Conservation (phyloP, 2,113 vertebrate species). For the Triplophysa dalaica region DNA sequence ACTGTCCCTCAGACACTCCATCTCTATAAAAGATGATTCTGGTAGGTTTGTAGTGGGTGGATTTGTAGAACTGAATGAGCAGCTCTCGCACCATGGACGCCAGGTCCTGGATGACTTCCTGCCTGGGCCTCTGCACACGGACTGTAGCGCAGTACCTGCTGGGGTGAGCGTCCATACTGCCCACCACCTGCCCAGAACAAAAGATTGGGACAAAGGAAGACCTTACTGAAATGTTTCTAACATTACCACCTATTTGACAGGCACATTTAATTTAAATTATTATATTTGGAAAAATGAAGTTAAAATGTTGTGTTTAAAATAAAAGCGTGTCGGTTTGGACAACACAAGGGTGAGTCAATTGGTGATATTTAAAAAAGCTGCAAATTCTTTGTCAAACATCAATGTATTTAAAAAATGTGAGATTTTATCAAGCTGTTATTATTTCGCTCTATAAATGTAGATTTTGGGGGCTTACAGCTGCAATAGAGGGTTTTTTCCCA, state of each 20-base stretch:
- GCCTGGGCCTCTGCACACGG: constrained; percentile 90
- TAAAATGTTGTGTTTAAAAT: too few relatives aligned
- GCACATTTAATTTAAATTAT: too few relatives aligned
- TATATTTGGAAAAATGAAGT: too few relatives aligned
- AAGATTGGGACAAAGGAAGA: neutral
- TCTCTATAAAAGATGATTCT: constrained; percentile 92
- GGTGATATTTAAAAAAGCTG: too few relatives aligned
- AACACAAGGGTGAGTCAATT: neutral
- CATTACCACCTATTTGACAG: too few relatives aligned
- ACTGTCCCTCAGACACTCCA: constrained; percentile 94
- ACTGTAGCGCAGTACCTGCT: constrained; percentile 97
- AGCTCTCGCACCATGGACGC: constrained; percentile 96
- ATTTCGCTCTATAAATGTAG: neutral
- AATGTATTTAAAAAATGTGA: too few relatives aligned
- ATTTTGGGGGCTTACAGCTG: constrained; percentile 79
- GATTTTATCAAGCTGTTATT: neutral
- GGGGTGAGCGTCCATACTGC: constrained; percentile 97
- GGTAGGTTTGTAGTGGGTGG: constrained; percentile 95
- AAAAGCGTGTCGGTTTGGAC: neutral
- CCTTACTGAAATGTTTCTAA: too few relatives aligned
- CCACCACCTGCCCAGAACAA: constrained; percentile 82
- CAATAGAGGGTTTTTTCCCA: constrained; percentile 97
- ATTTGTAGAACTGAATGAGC: constrained; percentile 98
- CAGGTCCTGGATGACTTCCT: constrained; percentile 94
- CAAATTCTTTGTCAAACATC: too few relatives aligned